phyloP scores from a whole-genome alignment of 2,888 invertebrate species.

The Plagiodera versicolora region DNA sequence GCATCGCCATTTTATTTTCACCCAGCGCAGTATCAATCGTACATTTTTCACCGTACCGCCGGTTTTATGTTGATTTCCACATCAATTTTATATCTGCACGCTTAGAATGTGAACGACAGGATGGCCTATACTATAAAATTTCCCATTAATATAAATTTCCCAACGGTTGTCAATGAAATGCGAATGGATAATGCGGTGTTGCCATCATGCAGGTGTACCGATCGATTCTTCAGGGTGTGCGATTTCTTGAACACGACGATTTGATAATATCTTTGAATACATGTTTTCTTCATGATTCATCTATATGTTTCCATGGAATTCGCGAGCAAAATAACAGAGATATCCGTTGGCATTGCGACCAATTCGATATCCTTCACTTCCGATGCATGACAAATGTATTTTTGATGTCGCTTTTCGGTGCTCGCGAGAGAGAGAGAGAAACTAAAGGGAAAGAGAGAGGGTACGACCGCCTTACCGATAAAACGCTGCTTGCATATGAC shows the following conservation, averaged over 20 bases:
- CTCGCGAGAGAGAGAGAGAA: background rate
- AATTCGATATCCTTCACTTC: background rate
- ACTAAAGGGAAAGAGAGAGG: background rate
- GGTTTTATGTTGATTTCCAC: background rate
- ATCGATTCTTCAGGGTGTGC: too few species aligned
- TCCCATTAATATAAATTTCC: background rate
- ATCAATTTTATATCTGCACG: background rate
- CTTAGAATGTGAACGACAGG: background rate
- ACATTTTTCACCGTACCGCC: background rate
- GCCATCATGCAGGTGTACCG: background rate
- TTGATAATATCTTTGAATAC: too few species aligned
- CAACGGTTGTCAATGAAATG: background rate
- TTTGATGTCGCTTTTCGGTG: background rate
- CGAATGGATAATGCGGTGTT: background rate
- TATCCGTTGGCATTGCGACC: too few species aligned
- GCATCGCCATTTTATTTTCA: background rate
- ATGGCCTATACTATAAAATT: background rate
- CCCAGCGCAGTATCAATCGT: background rate
- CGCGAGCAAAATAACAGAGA: too few species aligned
- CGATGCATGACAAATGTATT: background rate
- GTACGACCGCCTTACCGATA: background rate
- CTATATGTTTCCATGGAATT: too few species aligned
- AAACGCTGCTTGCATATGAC: slow-evolving; percentile 32
- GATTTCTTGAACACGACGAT: too few species aligned
- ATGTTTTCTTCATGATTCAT: too few species aligned